These are phyloP conservation scores for Cynoglossus semilaevis DNA, from an alignment of 2,113 vertebrate species.

Conservation along the genomic window DNA sequence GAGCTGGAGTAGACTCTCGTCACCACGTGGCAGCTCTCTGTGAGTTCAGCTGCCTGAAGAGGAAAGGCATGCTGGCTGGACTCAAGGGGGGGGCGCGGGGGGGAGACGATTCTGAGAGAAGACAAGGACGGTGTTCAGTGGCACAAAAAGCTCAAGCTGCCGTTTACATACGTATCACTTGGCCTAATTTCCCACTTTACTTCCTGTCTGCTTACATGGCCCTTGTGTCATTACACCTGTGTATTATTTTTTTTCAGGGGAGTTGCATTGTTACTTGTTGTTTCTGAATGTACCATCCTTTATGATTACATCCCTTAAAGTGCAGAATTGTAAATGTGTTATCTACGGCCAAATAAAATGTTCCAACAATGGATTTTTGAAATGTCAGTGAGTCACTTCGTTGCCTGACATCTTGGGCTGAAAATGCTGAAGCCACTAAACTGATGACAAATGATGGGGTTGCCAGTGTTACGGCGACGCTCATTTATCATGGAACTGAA, in stretches of 20 bases:
- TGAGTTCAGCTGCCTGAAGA: conserved; percentile 35
- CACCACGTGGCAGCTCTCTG: conserved; percentile 34
- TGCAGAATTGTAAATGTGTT: conserved; percentile 18
- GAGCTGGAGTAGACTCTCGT: conserved; percentile 64
- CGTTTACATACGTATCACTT: conserved; percentile 40
- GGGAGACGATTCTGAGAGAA: conserved; percentile 28
- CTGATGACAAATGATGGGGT: not conserved
- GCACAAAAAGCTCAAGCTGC: conserved; percentile 64
- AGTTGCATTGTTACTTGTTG: not conserved
- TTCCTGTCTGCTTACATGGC: conserved; percentile 14
- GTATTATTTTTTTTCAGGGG: no score
- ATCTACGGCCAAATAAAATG: conserved; percentile 16
- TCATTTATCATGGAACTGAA: conserved; percentile 2
- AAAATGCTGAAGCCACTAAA: not conserved
- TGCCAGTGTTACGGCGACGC: not conserved
- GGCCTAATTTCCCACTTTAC: conserved; percentile 43
- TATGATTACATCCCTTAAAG: conserved; percentile 26
- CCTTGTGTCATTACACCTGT: not conserved
- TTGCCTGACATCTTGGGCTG: not conserved
- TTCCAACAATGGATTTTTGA: conserved; percentile 25
- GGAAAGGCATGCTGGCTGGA: conserved; percentile 50
- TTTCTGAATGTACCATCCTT: conserved; percentile 18
- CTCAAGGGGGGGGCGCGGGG: conserved; percentile 17
- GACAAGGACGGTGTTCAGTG: conserved; percentile 51
- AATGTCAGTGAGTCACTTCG: conserved; percentile 10